Evolutionary conservation across 2,113 vertebrate genomes (phyloP).

Genomic region (Ploceus nigricollis): DNA sequence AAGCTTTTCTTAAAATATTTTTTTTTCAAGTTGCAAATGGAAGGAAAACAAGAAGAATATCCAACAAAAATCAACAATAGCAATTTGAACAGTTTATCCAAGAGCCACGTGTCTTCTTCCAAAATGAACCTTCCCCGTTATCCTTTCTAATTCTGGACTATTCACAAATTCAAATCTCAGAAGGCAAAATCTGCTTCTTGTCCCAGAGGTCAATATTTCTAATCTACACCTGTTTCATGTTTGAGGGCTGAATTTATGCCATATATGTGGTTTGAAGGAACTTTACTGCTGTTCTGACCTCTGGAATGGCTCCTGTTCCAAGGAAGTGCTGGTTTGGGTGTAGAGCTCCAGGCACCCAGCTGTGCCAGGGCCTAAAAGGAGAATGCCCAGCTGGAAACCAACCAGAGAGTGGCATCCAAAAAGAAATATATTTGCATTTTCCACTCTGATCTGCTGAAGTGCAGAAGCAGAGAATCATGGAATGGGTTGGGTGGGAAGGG

Average conservation of each 20-base stretch:
- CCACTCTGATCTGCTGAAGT: not conserved
- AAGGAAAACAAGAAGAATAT: not conserved
- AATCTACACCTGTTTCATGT: too few species aligned
- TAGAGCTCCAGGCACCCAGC: rapidly evolving
- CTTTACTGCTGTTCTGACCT: not conserved
- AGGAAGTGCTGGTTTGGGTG: not conserved
- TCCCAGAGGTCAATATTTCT: not conserved
- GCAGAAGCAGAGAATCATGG: rapidly evolving
- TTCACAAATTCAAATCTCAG: not conserved
- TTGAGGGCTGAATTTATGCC: not conserved
- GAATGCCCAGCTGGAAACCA: not conserved
- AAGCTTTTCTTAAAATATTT: rapidly evolving
- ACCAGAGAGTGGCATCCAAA: rapidly evolving
- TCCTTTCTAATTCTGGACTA: not conserved
- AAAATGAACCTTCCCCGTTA: not conserved
- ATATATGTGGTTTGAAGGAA: not conserved
- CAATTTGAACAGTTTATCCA: not conserved
- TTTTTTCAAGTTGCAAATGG: too few species aligned
- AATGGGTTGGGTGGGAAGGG: not conserved
- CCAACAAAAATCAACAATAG: not conserved
- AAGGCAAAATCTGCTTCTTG: not conserved
- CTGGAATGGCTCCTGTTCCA: rapidly evolving
- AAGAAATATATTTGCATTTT: not conserved
- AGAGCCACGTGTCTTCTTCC: not conserved
- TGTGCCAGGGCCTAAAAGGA: not conserved